These are phyloP conservation scores for Natator depressus DNA, from an alignment of 2,113 vertebrate genomes.

Conservation along the genomic window DNA sequence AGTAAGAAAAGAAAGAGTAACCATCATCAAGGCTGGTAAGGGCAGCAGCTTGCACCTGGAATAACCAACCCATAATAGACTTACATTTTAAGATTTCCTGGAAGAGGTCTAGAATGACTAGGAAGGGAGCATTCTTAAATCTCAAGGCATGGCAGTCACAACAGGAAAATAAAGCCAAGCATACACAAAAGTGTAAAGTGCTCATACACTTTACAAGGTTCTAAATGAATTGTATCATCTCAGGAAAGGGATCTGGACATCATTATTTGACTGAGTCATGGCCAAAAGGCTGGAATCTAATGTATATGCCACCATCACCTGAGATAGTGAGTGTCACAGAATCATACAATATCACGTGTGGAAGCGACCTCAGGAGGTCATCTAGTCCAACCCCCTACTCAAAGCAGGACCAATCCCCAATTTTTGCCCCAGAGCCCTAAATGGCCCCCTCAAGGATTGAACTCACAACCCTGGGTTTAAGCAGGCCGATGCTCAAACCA, in stretches of 20 bases:
- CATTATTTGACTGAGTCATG: not conserved
- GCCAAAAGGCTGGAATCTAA: not conserved
- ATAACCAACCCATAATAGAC: not conserved
- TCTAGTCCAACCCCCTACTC: no score
- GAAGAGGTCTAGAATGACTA: not conserved
- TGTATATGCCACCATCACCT: not conserved
- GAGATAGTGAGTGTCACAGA: not conserved
- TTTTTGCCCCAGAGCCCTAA: no score
- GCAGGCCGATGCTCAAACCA: no score
- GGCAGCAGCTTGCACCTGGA: not conserved
- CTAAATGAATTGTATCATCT: not conserved
- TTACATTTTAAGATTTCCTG: not conserved
- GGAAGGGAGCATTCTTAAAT: not conserved
- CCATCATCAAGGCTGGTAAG: not conserved
- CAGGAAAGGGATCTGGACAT: not conserved
- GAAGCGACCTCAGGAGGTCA: no score
- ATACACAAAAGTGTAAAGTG: not conserved
- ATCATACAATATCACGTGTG: no score
- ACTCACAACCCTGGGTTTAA: no score
- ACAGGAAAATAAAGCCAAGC: not conserved
- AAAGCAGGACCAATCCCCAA: no score
- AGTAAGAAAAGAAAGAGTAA: not conserved
- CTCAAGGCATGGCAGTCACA: not conserved
- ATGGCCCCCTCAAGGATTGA: no score
- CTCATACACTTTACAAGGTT: not conserved